These are phyloP conservation scores for Candoia aspera DNA, from an alignment of 2,113 vertebrate genomes.

Conservation along the genomic window DNA sequence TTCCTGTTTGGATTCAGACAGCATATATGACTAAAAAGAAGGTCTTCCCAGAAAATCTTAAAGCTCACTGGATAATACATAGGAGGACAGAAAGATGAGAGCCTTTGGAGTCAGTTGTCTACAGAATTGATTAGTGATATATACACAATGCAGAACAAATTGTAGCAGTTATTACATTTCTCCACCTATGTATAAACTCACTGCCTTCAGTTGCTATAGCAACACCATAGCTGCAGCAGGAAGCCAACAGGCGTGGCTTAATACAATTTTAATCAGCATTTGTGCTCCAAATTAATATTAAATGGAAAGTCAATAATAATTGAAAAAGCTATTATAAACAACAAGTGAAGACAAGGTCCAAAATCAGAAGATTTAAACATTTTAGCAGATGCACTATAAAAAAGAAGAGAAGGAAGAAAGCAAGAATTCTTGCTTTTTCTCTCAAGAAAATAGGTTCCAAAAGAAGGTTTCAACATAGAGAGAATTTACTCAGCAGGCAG, in stretches of 20 bases:
- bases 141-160: neutral
- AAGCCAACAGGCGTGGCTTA: conserved; percentile 21
- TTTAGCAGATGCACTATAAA: conserved; percentile 33
- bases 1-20: neutral
- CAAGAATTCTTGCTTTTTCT: conserved; percentile 22
- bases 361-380: conserved; percentile 32
- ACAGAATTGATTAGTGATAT: neutral
- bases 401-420: neutral
- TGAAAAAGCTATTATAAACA: conserved; percentile 45
- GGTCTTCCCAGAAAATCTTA: neutral
- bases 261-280: conserved; percentile 54
- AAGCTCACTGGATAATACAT: neutral
- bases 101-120: neutral
- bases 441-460: conserved; percentile 21
- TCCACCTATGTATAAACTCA: conserved; percentile 13
- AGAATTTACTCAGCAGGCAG: neutral
- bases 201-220: conserved; percentile 51
- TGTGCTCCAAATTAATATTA: conserved; percentile 57
- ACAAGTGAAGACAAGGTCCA: conserved; percentile 12
- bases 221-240: conserved; percentile 18
- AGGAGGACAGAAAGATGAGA: neutral
- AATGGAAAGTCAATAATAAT: conserved; percentile 60
- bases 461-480: conserved; percentile 16
- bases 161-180: conserved; percentile 12
- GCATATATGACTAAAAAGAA: neutral